phyloP scores from a whole-genome alignment of 2,113 vertebrate genomes.

The Strigops habroptila region DNA sequence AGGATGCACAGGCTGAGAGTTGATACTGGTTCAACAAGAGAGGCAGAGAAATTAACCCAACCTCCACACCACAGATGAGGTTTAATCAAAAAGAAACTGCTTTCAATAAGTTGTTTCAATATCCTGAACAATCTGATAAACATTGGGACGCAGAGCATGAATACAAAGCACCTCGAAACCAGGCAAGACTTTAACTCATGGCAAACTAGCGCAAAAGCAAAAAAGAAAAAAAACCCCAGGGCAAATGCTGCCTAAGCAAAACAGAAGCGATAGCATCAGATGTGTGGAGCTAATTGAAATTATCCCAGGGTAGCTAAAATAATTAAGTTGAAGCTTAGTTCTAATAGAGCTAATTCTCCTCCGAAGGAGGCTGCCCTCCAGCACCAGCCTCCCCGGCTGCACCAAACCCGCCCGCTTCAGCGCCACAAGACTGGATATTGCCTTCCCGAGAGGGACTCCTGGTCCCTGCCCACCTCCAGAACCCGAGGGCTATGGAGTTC shows the following conservation, averaged over 20 bases:
- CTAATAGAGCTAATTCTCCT: conserved; percentile 8
- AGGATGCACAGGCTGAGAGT: neutral
- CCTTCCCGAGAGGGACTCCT: neutral
- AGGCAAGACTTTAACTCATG: neutral
- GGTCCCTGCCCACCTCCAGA: neutral
- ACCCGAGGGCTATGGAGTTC: neutral
- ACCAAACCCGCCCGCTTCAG: neutral
- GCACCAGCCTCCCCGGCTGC: neutral
- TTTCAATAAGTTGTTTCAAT: neutral
- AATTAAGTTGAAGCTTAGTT: conserved; percentile 2
- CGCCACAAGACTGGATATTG: neutral
- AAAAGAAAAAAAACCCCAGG: neutral
- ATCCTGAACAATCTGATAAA: neutral
- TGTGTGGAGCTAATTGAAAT: conserved; percentile 43
- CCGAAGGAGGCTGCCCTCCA: neutral
- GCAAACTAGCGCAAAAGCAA: neutral
- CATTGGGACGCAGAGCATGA: neutral
- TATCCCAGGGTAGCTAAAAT: neutral
- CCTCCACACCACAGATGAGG: neutral
- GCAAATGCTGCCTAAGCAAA: neutral
- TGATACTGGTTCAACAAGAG: neutral
- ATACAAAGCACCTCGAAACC: neutral
- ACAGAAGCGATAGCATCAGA: neutral
- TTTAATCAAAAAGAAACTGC: neutral
- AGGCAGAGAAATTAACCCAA: neutral